phyloP scores from a whole-genome alignment of 1,140 invertebrate genomes.

The Eriosoma lanigerum region DNA sequence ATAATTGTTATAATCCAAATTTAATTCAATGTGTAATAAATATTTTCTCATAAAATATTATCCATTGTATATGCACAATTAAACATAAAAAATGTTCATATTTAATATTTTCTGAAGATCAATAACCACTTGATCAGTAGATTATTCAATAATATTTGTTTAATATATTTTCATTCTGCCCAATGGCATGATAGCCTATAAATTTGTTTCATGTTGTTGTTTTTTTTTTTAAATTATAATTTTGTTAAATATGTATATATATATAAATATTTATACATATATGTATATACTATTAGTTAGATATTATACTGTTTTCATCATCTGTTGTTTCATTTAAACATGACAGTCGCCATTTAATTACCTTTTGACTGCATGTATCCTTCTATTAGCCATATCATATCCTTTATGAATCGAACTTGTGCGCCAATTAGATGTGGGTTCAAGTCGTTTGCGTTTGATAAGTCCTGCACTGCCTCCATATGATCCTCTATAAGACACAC shows the following conservation, averaged over 20 bases:
- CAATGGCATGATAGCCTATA: constrained; percentile 32
- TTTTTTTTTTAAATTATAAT: neutral
- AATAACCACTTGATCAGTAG: constrained; percentile 15
- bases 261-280: too few relatives aligned
- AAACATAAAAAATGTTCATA: neutral
- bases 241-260: neutral
- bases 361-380: constrained; percentile 50
- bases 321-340: constrained; percentile 42
- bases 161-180: constrained; percentile 21
- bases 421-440: constrained; percentile 29
- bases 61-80: constrained; percentile 1
- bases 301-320: constrained; percentile 23
- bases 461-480: constrained; percentile 38
- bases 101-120: constrained; percentile 20
- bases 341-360: constrained; percentile 47
- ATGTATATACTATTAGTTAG: constrained; percentile 10
- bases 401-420: constrained; percentile 43
- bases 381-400: constrained; percentile 46
- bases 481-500: constrained; percentile 42
- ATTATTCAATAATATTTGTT: constrained; percentile 19
- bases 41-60: constrained; percentile 18
- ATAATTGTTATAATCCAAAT: constrained; percentile 3
- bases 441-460: constrained; percentile 47
- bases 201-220: neutral
- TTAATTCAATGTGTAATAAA: constrained; percentile 26